Percentiles rank a stretch among this genome's conserved stretches.
Conservation (phyloP, 1,140 invertebrate genomes). For the Drosophila simulans region DNA sequence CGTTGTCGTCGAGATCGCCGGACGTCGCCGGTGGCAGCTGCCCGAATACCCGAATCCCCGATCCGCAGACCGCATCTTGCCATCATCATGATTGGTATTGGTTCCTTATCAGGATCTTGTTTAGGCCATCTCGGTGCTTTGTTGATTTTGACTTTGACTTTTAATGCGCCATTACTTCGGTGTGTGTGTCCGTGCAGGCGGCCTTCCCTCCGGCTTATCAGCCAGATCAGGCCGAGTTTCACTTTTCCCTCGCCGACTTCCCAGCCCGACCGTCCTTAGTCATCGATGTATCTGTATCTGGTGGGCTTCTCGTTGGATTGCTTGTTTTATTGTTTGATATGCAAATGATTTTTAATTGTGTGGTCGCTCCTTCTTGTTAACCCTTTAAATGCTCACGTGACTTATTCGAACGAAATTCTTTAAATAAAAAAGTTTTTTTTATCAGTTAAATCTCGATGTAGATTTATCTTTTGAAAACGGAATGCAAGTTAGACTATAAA, state of each 20-base stretch:
- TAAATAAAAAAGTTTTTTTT: not conserved
- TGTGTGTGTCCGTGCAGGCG: conserved; percentile 27
- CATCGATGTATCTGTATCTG: conserved; percentile 30
- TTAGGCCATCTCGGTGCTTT: conserved; percentile 78
- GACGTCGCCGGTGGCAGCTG: conserved; percentile 69
- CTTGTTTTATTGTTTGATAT: conserved; percentile 49
- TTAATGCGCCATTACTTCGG: conserved; percentile 56
- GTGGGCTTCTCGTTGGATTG: conserved; percentile 13
- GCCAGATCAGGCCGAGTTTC: conserved; percentile 49
- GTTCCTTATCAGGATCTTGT: conserved; percentile 81
- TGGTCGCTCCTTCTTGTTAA: conserved; percentile 53
- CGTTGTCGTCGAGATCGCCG: conserved; percentile 35
- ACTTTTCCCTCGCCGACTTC: conserved; percentile 38
- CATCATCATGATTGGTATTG: conserved; percentile 69
- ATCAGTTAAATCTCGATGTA: not conserved
- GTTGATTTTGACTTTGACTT: conserved; percentile 72
- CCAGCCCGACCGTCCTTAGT: conserved; percentile 17
- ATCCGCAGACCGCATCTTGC: conserved; percentile 15
- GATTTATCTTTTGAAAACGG: not conserved
- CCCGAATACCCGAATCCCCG: conserved; percentile 1
- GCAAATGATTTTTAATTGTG: conserved; percentile 76
- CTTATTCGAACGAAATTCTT: not conserved
- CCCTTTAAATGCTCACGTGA: conserved; percentile 54
- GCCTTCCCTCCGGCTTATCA: conserved; percentile 38
- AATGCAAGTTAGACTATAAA: too few species aligned